Evolutionary conservation across 2,888 invertebrate species (phyloP), one percentile per base, ranked within the genome.

Genomic region (Scotopteryx bipunctaria): DNA sequence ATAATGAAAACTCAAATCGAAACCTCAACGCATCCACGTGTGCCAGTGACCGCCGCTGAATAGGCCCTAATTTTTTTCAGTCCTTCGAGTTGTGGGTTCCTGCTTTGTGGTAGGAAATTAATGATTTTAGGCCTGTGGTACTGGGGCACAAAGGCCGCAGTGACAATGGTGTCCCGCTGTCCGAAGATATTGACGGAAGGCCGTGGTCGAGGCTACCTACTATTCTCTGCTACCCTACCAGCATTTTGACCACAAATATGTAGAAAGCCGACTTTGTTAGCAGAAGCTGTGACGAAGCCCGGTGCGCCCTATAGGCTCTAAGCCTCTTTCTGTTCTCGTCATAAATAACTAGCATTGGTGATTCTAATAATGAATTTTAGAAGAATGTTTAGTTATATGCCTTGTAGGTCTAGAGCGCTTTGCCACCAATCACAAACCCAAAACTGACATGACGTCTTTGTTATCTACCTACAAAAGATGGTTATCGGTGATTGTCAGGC

Each of bases 151-250:
- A 89, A 81, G 73, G 81, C 38, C 38, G 47, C 70, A 81, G 78
- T 83, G 85, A 90, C 90, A 90, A 90, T 82, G 84, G 88, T 82
- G 83, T 71, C 90, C 90, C 87, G 90, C 89, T 87, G 90, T 83
- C 89, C 81, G 69, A 17, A 76, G 74, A 83, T 87, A 90, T 87
- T 83, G 85, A 87, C 86, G 84, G 86, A 80, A 82, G 83, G 78
- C 76, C 60, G 59, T 67, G 61, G 63, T 40, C 65, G 64, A 62
- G 56, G 81, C 85, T 90, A 86, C 89, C 89, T 87, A 86, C 87
- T 81, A 50, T 48, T 81, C 77, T 80, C 68, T 66, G 72, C 71
- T 70, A 71, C 76, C 69, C 73, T 71, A 69, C 73, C 69, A 69
- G 74, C 21, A 29, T 23, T 36, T 17, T 17, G 11, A 11, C 29